Percentiles rank a stretch among this genome's conserved stretches.
Conservation (phyloP, 2,113 vertebrate genomes). For the Rhizomys pruinosus region DNA sequence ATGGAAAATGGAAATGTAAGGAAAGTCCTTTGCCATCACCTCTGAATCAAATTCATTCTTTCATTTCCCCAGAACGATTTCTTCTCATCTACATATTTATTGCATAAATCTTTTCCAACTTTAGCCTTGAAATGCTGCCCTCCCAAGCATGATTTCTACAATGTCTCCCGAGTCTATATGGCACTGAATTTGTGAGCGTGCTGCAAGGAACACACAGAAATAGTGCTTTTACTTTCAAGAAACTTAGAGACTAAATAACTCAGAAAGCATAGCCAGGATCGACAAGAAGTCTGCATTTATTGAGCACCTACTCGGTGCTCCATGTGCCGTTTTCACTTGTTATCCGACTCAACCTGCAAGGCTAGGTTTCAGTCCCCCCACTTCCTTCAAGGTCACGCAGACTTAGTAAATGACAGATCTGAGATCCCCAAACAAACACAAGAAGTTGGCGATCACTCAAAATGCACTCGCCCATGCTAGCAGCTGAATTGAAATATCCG, state of each 20-base stretch:
- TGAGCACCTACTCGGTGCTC: not conserved
- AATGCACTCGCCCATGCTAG: not conserved
- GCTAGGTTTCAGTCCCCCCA: not conserved
- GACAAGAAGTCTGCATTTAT: constrained; percentile 49
- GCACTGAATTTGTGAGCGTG: constrained; percentile 3
- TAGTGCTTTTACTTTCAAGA: constrained; percentile 48
- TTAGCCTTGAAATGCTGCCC: constrained; percentile 53
- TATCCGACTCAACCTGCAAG: constrained; percentile 23
- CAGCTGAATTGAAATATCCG: constrained; percentile 27
- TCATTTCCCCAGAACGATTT: constrained; percentile 42
- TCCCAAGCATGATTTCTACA: constrained; percentile 26
- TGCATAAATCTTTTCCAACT: constrained; percentile 44
- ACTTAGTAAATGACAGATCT: constrained; percentile 14
- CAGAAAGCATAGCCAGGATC: constrained; percentile 30
- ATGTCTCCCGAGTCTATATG: not conserved
- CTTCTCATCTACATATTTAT: constrained; percentile 57
- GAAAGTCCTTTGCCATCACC: constrained; percentile 45
- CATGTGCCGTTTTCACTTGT: constrained; percentile 1
- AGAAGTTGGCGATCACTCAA: not conserved
- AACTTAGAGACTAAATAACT: constrained; percentile 56
- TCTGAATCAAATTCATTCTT: constrained; percentile 50
- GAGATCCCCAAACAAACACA: constrained; percentile 31
- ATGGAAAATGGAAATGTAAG: constrained; percentile 65
- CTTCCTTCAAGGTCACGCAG: constrained; percentile 54
- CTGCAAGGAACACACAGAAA: constrained; percentile 16